These are phyloP conservation scores for Rhodophaea formosa DNA, from an alignment of 2,888 invertebrate species.

Conservation along the genomic window DNA sequence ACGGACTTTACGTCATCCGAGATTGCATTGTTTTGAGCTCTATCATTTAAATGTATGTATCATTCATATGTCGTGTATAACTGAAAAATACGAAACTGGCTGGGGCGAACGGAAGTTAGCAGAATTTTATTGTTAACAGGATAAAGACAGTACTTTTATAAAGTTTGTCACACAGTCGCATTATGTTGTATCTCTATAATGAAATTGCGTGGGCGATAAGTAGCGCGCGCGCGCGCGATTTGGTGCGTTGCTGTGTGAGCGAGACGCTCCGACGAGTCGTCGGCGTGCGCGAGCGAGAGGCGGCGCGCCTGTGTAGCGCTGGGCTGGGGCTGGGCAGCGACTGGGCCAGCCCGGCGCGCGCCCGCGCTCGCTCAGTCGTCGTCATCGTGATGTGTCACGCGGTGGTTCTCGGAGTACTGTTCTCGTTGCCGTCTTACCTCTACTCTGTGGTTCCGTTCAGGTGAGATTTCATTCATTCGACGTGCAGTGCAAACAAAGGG, in stretches of 20 bases:
- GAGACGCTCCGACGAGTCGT: background rate
- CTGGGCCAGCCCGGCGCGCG: constrained; percentile 23
- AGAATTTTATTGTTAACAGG: background rate
- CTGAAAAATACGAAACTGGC: no score
- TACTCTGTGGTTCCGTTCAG: constrained; percentile 73
- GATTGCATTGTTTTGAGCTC: background rate
- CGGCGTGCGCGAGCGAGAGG: constrained; percentile 17
- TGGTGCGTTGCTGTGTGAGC: constrained; percentile 16
- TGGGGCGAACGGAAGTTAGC: background rate
- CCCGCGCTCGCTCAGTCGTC: constrained; percentile 31
- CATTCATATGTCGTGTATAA: no score
- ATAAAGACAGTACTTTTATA: background rate
- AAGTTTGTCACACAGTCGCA: no score
- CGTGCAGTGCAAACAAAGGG: background rate
- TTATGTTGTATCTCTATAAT: constrained; percentile 22
- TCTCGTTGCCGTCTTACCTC: constrained; percentile 70
- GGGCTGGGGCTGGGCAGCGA: no score
- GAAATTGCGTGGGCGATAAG: constrained; percentile 27
- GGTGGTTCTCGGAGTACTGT: constrained; percentile 69
- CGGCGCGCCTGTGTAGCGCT: constrained; percentile 9
- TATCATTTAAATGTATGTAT: background rate
- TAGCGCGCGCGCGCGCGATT: constrained; percentile 22
- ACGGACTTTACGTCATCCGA: background rate
- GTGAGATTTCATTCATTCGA: constrained; percentile 45
- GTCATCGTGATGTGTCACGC: constrained; percentile 67